Base-by-base conservation (phyloP, 35 echinoderm and acorn worm species). In the Heliocidaris erythrogramma region DNA sequence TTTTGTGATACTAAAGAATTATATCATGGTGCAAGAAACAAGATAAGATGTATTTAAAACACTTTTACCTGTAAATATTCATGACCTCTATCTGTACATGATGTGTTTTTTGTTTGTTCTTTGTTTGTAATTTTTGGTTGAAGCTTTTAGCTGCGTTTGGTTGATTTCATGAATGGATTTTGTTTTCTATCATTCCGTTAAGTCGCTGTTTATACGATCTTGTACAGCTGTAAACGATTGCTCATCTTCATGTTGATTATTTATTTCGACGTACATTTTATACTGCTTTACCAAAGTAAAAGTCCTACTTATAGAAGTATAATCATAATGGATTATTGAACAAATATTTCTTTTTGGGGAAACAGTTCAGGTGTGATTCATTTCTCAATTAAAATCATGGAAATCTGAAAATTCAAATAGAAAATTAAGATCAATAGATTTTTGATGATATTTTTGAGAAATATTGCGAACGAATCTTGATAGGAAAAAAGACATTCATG, bases 11-110 rank as follows among this genome's bases (percentile, higher is more conserved):
- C 65, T 21, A 78, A 78, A 78, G n/a, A 27, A 60, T 60, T 60
- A 78, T 78, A 78, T 78, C 65, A 78, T 78, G 65, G 65, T 78
- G 65, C 65, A 78, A 78, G 27, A 78, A 21, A 78, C 65, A 78
- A 27, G 35, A 78, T 18, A 78, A 78, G 52, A 78, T 78, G 65
- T 78, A 78, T 78, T 78, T 78, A 78, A 78, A 78, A 18, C 6
- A 7, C 65, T 78, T 78, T 78, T 27, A 78, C 18, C 27, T 78
- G 65, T 78, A 78, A 21, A 78, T 78, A 78, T 78, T 78, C 65
- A 27, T 78, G 65, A 78, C 65, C 27, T 78, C 65, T 78, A 78
- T 78, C 21, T 78, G 65, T 78, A 18, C 65, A 78, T 78, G 65
- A 78, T 27, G 65, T 78, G 65, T 78, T 78, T 78, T 42, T 78